Percentiles rank a stretch among this genome's conserved stretches.
Conservation (phyloP, 2,888 invertebrate species). For the Chymomyza procnemis region DNA sequence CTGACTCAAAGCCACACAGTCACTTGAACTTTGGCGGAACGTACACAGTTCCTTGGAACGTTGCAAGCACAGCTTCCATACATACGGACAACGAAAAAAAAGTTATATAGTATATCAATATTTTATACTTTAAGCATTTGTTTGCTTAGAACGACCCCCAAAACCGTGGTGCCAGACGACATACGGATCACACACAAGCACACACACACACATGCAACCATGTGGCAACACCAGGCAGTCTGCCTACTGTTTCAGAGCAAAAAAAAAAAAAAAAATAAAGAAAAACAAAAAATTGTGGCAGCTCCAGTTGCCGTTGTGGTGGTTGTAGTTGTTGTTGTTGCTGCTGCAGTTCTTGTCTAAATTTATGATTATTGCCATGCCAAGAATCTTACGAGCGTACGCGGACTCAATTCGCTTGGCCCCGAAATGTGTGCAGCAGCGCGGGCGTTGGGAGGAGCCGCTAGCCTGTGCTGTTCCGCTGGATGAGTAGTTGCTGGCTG, state of each 20-base stretch:
- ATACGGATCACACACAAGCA: not conserved
- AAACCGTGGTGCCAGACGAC: slow-evolving; percentile 25
- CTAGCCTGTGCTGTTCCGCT: slow-evolving; percentile 5
- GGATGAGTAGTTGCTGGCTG: not conserved
- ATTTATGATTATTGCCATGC: slow-evolving; percentile 72
- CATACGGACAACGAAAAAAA: slow-evolving; percentile 22
- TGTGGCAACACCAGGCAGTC: slow-evolving; percentile 36
- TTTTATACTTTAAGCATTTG: slow-evolving; percentile 70
- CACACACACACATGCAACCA: not conserved
- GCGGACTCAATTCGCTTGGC: slow-evolving; percentile 63
- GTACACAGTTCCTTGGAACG: not conserved
- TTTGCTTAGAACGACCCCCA: slow-evolving; percentile 73
- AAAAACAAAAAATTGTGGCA: not conserved
- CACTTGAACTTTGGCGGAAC: slow-evolving; percentile 29
- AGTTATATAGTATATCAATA: slow-evolving; percentile 51
- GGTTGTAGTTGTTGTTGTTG: slow-evolving; percentile 51
- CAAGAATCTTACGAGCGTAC: slow-evolving; percentile 67
- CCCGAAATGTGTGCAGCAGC: slow-evolving; percentile 27
- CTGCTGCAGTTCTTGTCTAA: slow-evolving; percentile 64
- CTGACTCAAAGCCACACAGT: slow-evolving; percentile 29
- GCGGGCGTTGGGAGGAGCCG: slow-evolving; percentile 14
- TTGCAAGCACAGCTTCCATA: slow-evolving; percentile 22
- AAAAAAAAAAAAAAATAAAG: slow-evolving; percentile 21
- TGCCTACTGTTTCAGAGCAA: slow-evolving; percentile 66
- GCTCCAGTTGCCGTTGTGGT: slow-evolving; percentile 57